A percentile compares a stretch with the other conserved stretches of the same genome.
Conservation (phyloP, 2,888 invertebrate genomes). For the Habrosyne pyritoides region DNA sequence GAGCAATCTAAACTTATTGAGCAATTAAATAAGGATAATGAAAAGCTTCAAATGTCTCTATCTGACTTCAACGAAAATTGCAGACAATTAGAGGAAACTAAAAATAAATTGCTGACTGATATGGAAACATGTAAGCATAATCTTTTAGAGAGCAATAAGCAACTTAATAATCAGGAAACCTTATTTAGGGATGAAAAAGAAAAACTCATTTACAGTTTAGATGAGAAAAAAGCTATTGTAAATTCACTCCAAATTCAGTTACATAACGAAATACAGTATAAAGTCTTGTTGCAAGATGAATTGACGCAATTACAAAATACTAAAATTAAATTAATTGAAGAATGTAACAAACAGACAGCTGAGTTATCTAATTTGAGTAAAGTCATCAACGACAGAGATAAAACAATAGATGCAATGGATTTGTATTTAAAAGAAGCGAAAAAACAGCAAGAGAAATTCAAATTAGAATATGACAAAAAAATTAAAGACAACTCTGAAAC, state of each 20-base stretch:
- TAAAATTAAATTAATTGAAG: conserved; percentile 35
- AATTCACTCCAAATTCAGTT: conserved; percentile 56
- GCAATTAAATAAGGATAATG: conserved; percentile 47
- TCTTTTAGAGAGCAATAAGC: conserved; percentile 45
- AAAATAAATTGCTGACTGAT: conserved; percentile 44
- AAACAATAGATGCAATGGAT: conserved; percentile 41
- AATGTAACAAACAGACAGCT: conserved; percentile 32
- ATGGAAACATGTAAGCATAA: conserved; percentile 43
- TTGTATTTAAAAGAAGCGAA: conserved; percentile 41
- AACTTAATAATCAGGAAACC: conserved; percentile 46
- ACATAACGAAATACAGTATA: conserved; percentile 59
- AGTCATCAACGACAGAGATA: conserved; percentile 43
- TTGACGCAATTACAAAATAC: conserved; percentile 36
- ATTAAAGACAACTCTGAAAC: conserved; percentile 30
- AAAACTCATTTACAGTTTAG: conserved; percentile 46
- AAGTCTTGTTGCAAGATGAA: conserved; percentile 51
- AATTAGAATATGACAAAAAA: conserved; percentile 32
- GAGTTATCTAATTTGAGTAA: conserved; percentile 31
- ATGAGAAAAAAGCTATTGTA: conserved; percentile 54
- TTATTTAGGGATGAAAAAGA: conserved; percentile 45
- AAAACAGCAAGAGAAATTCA: conserved; percentile 25
- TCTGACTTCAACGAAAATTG: conserved; percentile 41
- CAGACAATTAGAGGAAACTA: conserved; percentile 43
- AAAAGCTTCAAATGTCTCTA: conserved; percentile 40
- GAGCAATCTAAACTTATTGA: conserved; percentile 39